These are phyloP conservation scores for Coranthus polyacanthus DNA, from an alignment of 2,797 vertebrate genomes.

Conservation along the genomic window DNA sequence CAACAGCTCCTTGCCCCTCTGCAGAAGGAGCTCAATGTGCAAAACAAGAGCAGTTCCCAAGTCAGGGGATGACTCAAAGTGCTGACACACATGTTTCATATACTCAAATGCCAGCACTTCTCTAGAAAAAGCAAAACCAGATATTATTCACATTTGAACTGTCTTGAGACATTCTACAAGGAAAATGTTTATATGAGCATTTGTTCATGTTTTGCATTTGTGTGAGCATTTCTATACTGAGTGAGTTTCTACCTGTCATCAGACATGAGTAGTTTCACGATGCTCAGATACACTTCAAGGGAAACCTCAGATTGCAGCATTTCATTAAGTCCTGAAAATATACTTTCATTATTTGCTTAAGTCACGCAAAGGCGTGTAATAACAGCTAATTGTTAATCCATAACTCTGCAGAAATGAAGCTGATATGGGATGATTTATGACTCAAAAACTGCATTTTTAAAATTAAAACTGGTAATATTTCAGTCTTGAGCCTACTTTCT, in stretches of 20 bases:
- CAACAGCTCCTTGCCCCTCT: constrained; percentile 88
- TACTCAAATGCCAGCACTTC: constrained; percentile 89
- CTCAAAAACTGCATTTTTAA: too few species aligned
- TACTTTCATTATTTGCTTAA: constrained; percentile 18
- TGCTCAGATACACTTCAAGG: constrained; percentile 88
- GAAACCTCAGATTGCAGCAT: constrained; percentile 83
- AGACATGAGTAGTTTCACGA: constrained; percentile 88
- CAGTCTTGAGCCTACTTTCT: constrained; percentile 5
- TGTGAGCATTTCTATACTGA: constrained; percentile 1
- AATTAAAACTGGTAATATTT: constrained; percentile 10
- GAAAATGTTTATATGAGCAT: background rate
- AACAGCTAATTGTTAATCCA: too few species aligned
- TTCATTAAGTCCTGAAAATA: constrained; percentile 85
- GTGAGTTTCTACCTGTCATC: constrained; percentile 86
- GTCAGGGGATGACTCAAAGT: constrained; percentile 90
- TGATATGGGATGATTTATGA: too few species aligned
- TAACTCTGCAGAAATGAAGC: too few species aligned
- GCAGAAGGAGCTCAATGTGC: constrained; percentile 90
- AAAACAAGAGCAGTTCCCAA: constrained; percentile 87
- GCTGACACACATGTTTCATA: constrained; percentile 87
- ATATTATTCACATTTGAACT: constrained; percentile 7
- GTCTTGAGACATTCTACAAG: background rate
- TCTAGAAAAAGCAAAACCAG: constrained; percentile 79
- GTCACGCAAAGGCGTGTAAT: too few species aligned
- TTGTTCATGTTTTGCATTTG: too few species aligned